Base-by-base conservation (phyloP, 2,888 invertebrate species). In the Augiades crinisus region DNA sequence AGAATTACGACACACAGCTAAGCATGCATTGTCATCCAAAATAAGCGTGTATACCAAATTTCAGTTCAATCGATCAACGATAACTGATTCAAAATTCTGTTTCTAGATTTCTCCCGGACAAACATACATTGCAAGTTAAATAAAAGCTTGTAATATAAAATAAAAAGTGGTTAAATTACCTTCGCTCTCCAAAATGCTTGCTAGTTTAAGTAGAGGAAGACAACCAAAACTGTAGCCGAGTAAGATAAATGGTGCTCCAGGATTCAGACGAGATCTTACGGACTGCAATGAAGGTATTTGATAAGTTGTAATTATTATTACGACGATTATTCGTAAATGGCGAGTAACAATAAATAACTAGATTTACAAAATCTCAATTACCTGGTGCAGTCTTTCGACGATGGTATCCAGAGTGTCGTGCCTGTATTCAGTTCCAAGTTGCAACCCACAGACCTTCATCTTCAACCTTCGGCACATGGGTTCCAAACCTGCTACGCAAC, bases 161-260 rank as follows among this genome's bases (percentile, higher is more conserved):
- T 10, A 6, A 31, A 37, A 10, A 19, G 1, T 13, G 2, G 1
- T 7, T 17, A 24, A 47, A 46, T 88, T 86, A 59, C 94, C 95
- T 65, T 91, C 84, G 5, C 79, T 81, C 76, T 96, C 96, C 27
- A 98, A 82, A 65, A 92, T 90, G 5, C 92, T 82, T 3, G 93
- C 94, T 54, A 98, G 82, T 72, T 97, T 95, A 50, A 98, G 78
- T 0, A 95, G 94, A 13, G 97, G 88, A 14, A 95, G 77, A 0
- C 94, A 90, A 36, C 99, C 99, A 70, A 93, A 98, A 8, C 98
- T 99, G 86, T 99, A 98, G 1, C 95, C 98, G 8, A 95, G 92
- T 1, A 99, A 72, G 53, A 92, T 92, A 82, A 95, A 98, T 0
- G 92, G 91, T 22, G 92, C 91, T 12, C 90, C 89, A 0, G 91